Conservation (phyloP, 2,797 vertebrate species). For the Nyctibius grandis region DNA sequence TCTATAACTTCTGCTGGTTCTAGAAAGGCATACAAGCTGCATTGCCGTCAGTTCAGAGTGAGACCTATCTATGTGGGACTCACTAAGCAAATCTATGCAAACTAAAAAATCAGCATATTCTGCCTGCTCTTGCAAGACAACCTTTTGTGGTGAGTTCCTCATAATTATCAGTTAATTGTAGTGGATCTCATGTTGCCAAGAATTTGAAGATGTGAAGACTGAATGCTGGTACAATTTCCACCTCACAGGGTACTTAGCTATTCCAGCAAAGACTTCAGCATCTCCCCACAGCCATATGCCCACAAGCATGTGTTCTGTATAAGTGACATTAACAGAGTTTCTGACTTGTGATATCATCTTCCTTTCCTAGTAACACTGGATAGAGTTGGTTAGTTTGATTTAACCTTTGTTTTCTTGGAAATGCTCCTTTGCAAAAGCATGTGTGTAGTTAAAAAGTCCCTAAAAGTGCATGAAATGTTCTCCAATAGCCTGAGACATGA, state of each 20-base stretch:
- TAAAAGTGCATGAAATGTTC: neutral
- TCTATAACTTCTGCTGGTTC: neutral
- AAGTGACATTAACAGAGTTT: neutral
- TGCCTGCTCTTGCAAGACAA: constrained; percentile 20
- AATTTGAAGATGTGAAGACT: constrained; percentile 1
- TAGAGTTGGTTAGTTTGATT: neutral
- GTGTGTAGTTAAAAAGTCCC: neutral
- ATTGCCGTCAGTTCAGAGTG: neutral
- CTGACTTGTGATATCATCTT: neutral
- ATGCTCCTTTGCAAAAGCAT: neutral
- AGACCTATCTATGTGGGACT: neutral
- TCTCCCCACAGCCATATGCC: neutral
- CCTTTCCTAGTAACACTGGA: neutral
- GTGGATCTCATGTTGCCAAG: neutral
- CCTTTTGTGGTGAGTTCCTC: constrained; percentile 16
- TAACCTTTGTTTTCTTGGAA: neutral
- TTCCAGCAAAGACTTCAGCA: neutral
- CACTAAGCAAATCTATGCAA: neutral
- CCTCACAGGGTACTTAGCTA: neutral
- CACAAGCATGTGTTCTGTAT: neutral
- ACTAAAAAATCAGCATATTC: constrained; percentile 10
- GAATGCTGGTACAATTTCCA: neutral
- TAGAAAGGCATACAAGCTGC: neutral
- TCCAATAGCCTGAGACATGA: neutral
- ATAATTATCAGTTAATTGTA: constrained; percentile 32